Conservation (phyloP, 2,113 vertebrate genomes). For the Oenanthe melanoleuca region DNA sequence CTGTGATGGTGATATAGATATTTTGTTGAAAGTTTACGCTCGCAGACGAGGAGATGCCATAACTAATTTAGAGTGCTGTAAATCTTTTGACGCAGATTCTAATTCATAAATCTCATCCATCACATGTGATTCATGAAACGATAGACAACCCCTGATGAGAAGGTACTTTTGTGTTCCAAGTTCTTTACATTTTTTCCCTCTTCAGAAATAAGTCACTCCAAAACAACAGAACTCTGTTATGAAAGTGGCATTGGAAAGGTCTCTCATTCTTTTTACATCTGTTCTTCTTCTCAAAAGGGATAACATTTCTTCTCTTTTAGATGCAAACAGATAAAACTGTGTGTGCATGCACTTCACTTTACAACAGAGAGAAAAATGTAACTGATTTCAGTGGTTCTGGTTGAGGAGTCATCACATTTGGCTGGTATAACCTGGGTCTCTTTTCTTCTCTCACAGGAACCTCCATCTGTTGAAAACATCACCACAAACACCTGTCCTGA, state of each 20-base stretch:
- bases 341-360: background rate
- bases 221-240: constrained; percentile 73
- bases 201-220: constrained; percentile 79
- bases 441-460: constrained; percentile 65
- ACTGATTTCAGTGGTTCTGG: constrained; percentile 49
- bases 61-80: constrained; percentile 81
- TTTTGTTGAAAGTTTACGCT: constrained; percentile 81
- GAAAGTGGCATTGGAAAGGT: constrained; percentile 59
- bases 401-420: constrained; percentile 38
- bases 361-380: constrained; percentile 15
- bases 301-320: constrained; percentile 35
- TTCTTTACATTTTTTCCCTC: constrained; percentile 73
- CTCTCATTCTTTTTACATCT: constrained; percentile 54
- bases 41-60: constrained; percentile 77
- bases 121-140: constrained; percentile 82
- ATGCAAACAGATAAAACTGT: constrained; percentile 27
- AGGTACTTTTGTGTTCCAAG: constrained; percentile 80
- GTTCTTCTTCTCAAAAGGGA: constrained; percentile 20
- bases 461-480: constrained; percentile 68
- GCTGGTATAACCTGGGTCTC: constrained; percentile 59
- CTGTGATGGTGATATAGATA: constrained; percentile 80
- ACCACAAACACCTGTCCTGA: constrained; percentile 65
- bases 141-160: constrained; percentile 82
- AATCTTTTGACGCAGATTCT: constrained; percentile 79
- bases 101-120: constrained; percentile 83